These are phyloP conservation scores for Origma solitaria DNA, from an alignment of 2,113 vertebrate species.

Conservation along the genomic window DNA sequence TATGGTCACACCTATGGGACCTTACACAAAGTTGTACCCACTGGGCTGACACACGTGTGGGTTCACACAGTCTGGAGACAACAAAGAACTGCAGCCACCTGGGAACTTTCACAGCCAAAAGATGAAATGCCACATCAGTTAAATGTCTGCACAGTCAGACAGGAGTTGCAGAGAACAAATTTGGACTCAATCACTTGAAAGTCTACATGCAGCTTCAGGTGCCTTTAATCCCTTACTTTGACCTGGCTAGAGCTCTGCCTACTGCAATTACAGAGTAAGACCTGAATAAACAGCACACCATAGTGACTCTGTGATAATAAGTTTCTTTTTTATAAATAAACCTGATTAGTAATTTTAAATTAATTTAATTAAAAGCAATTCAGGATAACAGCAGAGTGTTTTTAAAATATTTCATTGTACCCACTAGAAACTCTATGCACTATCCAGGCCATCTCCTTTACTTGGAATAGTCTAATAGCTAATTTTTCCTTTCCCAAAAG, in stretches of 20 bases:
- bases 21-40: neutral
- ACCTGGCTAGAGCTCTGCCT: neutral
- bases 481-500: neutral
- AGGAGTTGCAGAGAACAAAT: neutral
- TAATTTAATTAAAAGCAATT: neutral
- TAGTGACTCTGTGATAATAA: neutral
- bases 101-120: neutral
- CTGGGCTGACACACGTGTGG: neutral
- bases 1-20: no score
- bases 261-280: neutral
- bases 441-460: neutral
- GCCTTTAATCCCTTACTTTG: neutral
- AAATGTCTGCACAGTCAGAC: neutral
- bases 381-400: neutral
- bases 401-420: neutral
- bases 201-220: neutral
- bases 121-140: neutral
- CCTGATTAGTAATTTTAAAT: neutral
- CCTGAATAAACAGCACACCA: neutral
- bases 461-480: neutral
- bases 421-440: neutral
- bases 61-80: neutral
- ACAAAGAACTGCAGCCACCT: no score
- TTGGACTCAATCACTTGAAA: neutral
- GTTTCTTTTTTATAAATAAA: neutral